Evolutionary conservation across 1,140 invertebrate species (phyloP).

Genomic region (Drosophila rhopaloa): DNA sequence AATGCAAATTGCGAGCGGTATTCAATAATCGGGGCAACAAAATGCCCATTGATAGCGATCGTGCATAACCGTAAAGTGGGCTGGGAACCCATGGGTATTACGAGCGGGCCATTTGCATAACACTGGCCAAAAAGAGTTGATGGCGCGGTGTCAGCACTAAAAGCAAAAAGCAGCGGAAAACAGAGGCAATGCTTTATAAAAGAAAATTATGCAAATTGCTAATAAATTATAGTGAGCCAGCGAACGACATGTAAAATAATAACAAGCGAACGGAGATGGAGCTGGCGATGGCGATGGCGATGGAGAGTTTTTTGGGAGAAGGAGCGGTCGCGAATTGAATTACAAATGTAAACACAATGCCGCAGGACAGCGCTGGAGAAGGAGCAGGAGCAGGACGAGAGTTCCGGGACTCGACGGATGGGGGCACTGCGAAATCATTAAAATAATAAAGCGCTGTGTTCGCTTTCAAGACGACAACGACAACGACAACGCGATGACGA

Average conservation of each 20-base stretch:
- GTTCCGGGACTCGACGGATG: slow-evolving; percentile 33
- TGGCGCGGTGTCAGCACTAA: slow-evolving; percentile 53
- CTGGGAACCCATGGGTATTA: slow-evolving; percentile 59
- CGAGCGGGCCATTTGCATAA: slow-evolving; percentile 68
- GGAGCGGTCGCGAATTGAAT: slow-evolving; percentile 69
- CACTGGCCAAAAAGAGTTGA: slow-evolving; percentile 75
- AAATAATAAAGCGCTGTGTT: slow-evolving; percentile 71
- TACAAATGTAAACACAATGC: slow-evolving; percentile 79
- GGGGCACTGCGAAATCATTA: slow-evolving; percentile 74
- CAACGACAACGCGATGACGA: slow-evolving; percentile 27
- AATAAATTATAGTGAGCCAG: slow-evolving; percentile 82
- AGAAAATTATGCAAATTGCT: slow-evolving; percentile 83
- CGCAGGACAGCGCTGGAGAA: slow-evolving; percentile 17
- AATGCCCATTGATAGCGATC: slow-evolving; percentile 53
- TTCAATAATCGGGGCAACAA: slow-evolving; percentile 67
- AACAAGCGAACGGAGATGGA: slow-evolving; percentile 53
- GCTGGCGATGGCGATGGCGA: slow-evolving; percentile 16
- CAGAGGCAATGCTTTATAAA: slow-evolving; percentile 73
- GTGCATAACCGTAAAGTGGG: slow-evolving; percentile 54
- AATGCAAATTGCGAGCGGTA: slow-evolving; percentile 44
- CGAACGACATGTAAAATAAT: slow-evolving; percentile 82
- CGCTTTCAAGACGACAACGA: slow-evolving; percentile 51
- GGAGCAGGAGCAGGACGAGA: slow-evolving; percentile 1
- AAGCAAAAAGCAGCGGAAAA: slow-evolving; percentile 60
- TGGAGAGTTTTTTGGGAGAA: slow-evolving; percentile 16